Evolutionary conservation across 2,888 invertebrate species (phyloP).

Genomic region (Ceriagrion tenellum): DNA sequence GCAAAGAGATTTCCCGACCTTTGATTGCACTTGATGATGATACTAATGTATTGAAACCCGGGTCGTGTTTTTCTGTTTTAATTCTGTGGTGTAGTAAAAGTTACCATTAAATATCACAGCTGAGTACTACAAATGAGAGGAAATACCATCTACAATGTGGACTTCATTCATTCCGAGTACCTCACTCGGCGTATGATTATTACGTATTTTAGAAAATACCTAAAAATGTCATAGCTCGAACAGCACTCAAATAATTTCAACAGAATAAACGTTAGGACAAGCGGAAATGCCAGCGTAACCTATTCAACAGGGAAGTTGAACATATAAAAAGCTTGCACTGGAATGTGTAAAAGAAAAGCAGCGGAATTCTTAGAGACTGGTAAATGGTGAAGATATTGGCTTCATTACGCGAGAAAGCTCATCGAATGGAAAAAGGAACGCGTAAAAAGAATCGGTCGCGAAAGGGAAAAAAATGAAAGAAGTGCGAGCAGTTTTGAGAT

Average conservation of each 20-base stretch:
- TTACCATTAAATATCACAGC: no score
- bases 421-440: neutral
- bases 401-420: constrained; percentile 48
- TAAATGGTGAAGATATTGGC: constrained; percentile 29
- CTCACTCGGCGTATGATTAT: no score
- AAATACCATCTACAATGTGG: no score
- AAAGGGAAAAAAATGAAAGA: neutral
- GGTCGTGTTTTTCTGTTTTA: no score
- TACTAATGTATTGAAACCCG: no score
- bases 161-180: no score
- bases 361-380: neutral
- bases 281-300: neutral
- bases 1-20: no score
- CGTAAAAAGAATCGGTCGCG: neutral
- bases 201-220: no score
- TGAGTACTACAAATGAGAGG: no score
- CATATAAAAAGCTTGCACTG: neutral
- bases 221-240: neutral
- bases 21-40: no score
- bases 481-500: neutral
- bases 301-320: neutral
- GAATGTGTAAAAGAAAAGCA: neutral
- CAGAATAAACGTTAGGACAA: neutral
- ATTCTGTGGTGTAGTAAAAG: no score
- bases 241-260: neutral